These are phyloP conservation scores for Chiroxiphia lanceolata DNA, from an alignment of 2,797 vertebrate species.

Conservation along the genomic window DNA sequence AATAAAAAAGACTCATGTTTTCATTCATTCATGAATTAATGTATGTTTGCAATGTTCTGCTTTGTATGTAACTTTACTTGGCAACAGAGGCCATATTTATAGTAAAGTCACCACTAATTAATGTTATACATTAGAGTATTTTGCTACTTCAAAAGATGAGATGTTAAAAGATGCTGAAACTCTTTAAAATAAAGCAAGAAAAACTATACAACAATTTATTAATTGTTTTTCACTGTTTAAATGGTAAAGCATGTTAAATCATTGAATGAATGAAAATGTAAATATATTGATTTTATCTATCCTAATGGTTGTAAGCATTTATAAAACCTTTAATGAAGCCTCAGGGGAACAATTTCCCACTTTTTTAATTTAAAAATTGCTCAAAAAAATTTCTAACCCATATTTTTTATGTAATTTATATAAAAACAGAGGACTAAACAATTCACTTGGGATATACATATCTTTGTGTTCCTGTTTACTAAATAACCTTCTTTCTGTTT, in stretches of 20 bases:
- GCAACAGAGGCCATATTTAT: slow-evolving; percentile 78
- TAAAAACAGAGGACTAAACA: slow-evolving; percentile 1
- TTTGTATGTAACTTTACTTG: slow-evolving; percentile 77
- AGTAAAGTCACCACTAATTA: slow-evolving; percentile 79
- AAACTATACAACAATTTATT: slow-evolving; percentile 69
- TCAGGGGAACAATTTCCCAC: slow-evolving; percentile 25
- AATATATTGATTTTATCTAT: slow-evolving; percentile 68
- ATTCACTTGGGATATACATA: not conserved
- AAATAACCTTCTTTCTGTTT: slow-evolving; percentile 8
- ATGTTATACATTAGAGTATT: slow-evolving; percentile 77
- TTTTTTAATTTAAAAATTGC: slow-evolving; percentile 54
- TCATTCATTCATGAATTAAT: not conserved
- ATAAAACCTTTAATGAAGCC: slow-evolving; percentile 51
- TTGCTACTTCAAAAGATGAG: slow-evolving; percentile 73
- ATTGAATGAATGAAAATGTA: slow-evolving; percentile 64
- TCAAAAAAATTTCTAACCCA: not conserved
- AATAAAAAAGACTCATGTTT: slow-evolving; percentile 59
- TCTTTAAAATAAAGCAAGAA: slow-evolving; percentile 72
- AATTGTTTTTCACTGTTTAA: slow-evolving; percentile 73
- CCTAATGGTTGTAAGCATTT: slow-evolving; percentile 57
- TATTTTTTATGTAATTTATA: slow-evolving; percentile 27
- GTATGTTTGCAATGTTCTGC: slow-evolving; percentile 60
- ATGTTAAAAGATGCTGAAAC: slow-evolving; percentile 77
- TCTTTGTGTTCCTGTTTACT: not conserved
- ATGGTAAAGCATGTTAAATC: slow-evolving; percentile 53